These are phyloP conservation scores for Pristionchus arcanus DNA, from an alignment of 2,888 invertebrate species.

Conservation along the genomic window DNA sequence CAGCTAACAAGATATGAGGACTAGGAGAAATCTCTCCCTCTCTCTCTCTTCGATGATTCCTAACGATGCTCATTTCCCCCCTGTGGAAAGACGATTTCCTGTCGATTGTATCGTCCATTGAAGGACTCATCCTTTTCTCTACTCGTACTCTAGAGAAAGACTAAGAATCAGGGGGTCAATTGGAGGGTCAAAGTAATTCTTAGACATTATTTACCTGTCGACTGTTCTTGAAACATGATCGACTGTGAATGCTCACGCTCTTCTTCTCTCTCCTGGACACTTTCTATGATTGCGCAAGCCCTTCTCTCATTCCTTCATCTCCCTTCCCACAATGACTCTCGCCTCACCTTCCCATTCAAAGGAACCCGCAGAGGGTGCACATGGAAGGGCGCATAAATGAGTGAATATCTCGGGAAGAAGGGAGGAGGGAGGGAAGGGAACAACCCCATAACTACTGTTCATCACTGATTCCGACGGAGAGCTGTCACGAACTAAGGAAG, in stretches of 20 bases:
- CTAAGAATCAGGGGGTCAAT: background rate
- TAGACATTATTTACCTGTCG: background rate
- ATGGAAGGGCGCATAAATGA: slow-evolving; percentile 31
- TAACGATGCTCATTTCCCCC: slow-evolving; percentile 46
- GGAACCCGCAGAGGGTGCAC: background rate
- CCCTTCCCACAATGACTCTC: slow-evolving; percentile 44
- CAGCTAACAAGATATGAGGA: slow-evolving; percentile 24
- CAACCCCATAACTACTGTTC: background rate
- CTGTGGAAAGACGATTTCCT: background rate
- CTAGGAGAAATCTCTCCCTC: too few species aligned
- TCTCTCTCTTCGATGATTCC: background rate
- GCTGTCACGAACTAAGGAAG: background rate
- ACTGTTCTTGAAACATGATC: background rate
- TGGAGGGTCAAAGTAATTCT: background rate
- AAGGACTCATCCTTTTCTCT: slow-evolving; percentile 4
- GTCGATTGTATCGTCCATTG: background rate
- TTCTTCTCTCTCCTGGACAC: background rate
- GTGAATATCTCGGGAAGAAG: background rate
- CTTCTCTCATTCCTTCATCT: background rate
- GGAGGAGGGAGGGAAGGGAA: background rate
- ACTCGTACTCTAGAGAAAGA: background rate
- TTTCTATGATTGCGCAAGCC: slow-evolving; percentile 18
- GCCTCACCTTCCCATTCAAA: slow-evolving; percentile 25
- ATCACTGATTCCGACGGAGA: slow-evolving; percentile 27
- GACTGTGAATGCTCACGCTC: slow-evolving; percentile 7